Evolutionary conservation across 1,140 invertebrate genomes (phyloP), one percentile per base, ranked within the genome.

Genomic region (Armadillidium nasatum): DNA sequence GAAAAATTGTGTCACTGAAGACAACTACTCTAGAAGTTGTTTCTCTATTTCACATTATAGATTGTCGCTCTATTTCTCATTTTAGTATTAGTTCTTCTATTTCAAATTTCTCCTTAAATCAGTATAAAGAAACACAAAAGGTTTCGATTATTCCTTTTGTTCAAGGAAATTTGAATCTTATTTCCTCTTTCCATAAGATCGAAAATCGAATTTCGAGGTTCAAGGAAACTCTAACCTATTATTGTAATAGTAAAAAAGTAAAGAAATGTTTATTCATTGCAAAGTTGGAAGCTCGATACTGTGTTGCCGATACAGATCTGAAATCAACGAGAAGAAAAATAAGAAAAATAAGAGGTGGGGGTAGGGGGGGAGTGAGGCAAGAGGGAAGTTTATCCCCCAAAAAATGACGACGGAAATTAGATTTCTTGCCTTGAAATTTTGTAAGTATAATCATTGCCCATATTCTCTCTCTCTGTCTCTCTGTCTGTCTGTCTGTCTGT

Each of bases 191-290:
- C 11, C 50, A 13, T 13, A 60, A 60, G 19, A 19, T 1, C 19
- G 50, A 60, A 15, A 60, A 60, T 60, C 50, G 33, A 33, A 60
- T 60, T 60, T 60, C 11, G 11, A 19, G 19, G 11, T 60, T 19
- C 50, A 19, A 60, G 19, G 11, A 60, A 60, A 60, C 50, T 60
- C 11, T 19, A 60, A 60, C 50, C 50, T 60, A 60, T 60, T 60
- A 60, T 60, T 60, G 19, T 60, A 60, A 19, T 15, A 60, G 50
- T 60, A 19, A 60, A 60, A 60, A 60, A 60, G 50, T 60, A 60
- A 60, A 60, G 50, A 60, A 60, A 60, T 60, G 50, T 60, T 15
- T 60, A 60, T 60, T 60, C 50, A 60, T 60, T 15, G 50, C 50
- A 19, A 33, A 33, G 33, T 33, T 33, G 3, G 50, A 60, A 60